Base-by-base conservation (phyloP, 2,113 vertebrate genomes). In the Tinamus guttatus region DNA sequence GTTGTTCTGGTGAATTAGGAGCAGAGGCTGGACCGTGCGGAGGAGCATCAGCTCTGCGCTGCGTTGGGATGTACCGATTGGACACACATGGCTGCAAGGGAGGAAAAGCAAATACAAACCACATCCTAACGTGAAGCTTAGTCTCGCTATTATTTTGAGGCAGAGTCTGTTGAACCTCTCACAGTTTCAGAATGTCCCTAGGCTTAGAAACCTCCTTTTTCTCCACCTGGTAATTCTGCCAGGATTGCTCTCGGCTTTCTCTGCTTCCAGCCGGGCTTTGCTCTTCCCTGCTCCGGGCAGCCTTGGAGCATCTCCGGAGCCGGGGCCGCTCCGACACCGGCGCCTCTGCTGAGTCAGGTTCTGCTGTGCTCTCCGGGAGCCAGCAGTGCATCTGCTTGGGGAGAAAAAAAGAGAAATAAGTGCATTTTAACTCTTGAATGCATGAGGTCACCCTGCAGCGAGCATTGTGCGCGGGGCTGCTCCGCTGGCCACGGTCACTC, bases 331-430 rank as follows among this genome's bases (percentile, higher is more conserved):
- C 70, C 75, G 93, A 2, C 82, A 87, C 78, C 41, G 84, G 63
- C 6, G 38, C 76, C 85, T 88, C 18, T 96, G 96, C 95, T 96
- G 96, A 96, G 95, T 96, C 96, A 96, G 95, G 81, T 21, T 63
- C 10, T 67, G 95, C 88, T 41, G 52, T 62, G 7, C 19, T 5
- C 79, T 80, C 51, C 22, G 22, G 10, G 85, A 69, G 49, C 59
- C 68, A 36, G 74, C 76, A 2, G 85, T 5, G 89, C 79, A 45
- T 38, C 82, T 78, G 81, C 87, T 5, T n/a, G 32, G 49, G 49
- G 49, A 8, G 21, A 49, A 49, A 49, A 49, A 24, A 49, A 11
- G 49, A 49, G 49, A 36, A 32, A 58, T 43, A 58, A 56, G 30
- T 75, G 71, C 38, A 13, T n/a, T 17, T 24, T 19, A n/a, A 18